Evolutionary conservation across 2,113 vertebrate genomes (phyloP).

Genomic region (Daubentonia madagascariensis): DNA sequence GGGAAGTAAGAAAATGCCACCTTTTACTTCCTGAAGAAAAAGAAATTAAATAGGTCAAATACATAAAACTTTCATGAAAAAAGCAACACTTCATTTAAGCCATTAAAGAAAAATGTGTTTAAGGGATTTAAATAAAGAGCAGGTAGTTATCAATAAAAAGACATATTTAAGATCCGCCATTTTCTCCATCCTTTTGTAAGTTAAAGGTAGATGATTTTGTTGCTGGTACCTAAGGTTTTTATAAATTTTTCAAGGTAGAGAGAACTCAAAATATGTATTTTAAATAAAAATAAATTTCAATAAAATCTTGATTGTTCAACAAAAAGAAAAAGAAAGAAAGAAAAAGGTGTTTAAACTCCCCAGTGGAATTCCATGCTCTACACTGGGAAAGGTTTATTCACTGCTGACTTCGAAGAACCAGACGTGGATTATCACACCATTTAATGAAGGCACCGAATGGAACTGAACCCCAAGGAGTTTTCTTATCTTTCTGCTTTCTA

Average conservation of each 20-base stretch:
- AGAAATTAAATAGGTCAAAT: slow-evolving; percentile 59
- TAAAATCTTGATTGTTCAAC: background rate
- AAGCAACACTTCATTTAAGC: slow-evolving; percentile 17
- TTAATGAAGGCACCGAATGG: background rate
- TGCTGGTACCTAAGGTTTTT: background rate
- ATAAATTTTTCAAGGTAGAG: background rate
- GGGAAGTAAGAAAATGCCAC: background rate
- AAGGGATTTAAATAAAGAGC: slow-evolving; percentile 47
- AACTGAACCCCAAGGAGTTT: background rate
- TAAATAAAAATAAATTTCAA: background rate
- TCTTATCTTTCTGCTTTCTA: background rate
- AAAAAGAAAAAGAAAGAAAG: background rate
- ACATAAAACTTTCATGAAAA: slow-evolving; percentile 57
- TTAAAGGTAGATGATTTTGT: background rate
- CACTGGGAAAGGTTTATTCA: background rate
- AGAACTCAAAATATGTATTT: background rate
- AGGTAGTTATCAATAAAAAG: slow-evolving; percentile 7
- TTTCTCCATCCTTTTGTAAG: background rate
- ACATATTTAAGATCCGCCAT: background rate
- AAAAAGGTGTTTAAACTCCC: background rate
- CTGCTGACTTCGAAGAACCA: background rate
- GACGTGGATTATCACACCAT: background rate
- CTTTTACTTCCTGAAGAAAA: slow-evolving; percentile 19
- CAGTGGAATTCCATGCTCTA: background rate
- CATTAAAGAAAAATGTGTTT: slow-evolving; percentile 10